Evolutionary conservation across 2,888 invertebrate species (phyloP).

Genomic region (Ormyrus thymus): DNA sequence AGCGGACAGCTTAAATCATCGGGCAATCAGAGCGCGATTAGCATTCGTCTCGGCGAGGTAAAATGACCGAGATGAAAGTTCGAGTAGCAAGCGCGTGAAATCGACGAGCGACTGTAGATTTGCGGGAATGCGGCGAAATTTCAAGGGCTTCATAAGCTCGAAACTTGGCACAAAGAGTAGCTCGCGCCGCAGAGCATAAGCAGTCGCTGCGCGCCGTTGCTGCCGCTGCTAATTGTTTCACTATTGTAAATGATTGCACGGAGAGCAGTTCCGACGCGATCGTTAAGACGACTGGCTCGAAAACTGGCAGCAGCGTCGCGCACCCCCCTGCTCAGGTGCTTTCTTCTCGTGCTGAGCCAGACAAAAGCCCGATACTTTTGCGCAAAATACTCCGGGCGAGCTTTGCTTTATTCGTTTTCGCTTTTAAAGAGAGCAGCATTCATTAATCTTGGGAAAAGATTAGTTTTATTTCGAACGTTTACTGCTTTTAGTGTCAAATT

Average conservation of each 20-base stretch:
- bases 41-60: not conserved
- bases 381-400: conserved; percentile 11
- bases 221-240: conserved; percentile 60
- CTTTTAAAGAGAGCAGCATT: too few relatives aligned
- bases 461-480: too few relatives aligned
- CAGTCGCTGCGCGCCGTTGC: conserved; percentile 54
- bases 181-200: conserved; percentile 55
- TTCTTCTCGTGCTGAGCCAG: too few relatives aligned
- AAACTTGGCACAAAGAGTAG: conserved; percentile 67
- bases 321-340: too few relatives aligned
- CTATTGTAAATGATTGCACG: conserved; percentile 55
- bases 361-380: not conserved
- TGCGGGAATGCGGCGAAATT: conserved; percentile 53
- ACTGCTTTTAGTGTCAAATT: too few relatives aligned
- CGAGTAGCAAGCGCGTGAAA: not conserved
- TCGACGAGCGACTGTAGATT: conserved; percentile 2
- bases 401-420: too few relatives aligned
- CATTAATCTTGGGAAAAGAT: too few relatives aligned
- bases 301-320: not conserved
- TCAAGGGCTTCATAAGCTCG: conserved; percentile 62
- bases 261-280: not conserved
- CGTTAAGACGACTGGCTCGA: conserved; percentile 18
- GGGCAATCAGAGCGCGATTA: too few relatives aligned
- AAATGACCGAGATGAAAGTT: conserved; percentile 6
- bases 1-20: too few relatives aligned